Evolutionary conservation across 2,797 vertebrate genomes (phyloP).

Genomic region (Lates japonicus): DNA sequence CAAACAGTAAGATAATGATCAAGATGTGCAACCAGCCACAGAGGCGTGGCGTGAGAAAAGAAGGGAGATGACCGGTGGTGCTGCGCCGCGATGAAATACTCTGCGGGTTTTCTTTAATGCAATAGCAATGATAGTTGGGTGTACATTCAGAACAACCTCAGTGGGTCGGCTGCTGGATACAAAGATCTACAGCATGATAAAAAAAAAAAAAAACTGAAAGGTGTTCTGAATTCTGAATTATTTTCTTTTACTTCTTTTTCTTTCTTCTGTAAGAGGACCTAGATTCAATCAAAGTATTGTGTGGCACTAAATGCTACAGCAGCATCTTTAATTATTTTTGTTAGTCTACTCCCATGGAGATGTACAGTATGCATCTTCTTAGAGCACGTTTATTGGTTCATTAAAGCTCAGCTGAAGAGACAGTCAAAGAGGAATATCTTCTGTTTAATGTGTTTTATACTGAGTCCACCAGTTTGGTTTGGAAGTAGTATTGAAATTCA

Average conservation of each 20-base stretch:
- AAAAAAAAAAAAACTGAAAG: slow-evolving; percentile 13
- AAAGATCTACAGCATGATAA: neutral
- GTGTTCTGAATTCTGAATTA: too few relatives aligned
- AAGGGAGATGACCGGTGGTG: slow-evolving; percentile 36
- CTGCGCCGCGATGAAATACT: slow-evolving; percentile 37
- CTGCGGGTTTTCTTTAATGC: slow-evolving; percentile 40
- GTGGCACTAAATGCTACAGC: neutral
- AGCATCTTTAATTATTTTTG: neutral
- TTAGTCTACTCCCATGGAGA: neutral
- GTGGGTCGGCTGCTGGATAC: slow-evolving; percentile 14
- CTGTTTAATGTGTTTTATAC: slow-evolving; percentile 19
- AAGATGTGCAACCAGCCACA: slow-evolving; percentile 49
- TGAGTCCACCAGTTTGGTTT: slow-evolving; percentile 19
- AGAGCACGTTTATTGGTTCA: slow-evolving; percentile 1
- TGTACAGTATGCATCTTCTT: neutral
- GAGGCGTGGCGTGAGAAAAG: slow-evolving; percentile 30
- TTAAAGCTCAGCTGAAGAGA: slow-evolving; percentile 3
- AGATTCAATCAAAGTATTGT: neutral
- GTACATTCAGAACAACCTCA: slow-evolving; percentile 24
- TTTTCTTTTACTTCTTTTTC: neutral
- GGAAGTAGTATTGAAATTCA: slow-evolving; percentile 3
- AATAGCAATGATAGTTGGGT: slow-evolving; percentile 13
- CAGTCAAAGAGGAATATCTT: neutral
- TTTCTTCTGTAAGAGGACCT: neutral
- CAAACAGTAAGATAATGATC: slow-evolving; percentile 63